Percentiles rank a stretch among this genome's conserved stretches.
phyloP scores from a whole-genome alignment of 2,797 vertebrate genomes.

The Monodelphis domestica region DNA sequence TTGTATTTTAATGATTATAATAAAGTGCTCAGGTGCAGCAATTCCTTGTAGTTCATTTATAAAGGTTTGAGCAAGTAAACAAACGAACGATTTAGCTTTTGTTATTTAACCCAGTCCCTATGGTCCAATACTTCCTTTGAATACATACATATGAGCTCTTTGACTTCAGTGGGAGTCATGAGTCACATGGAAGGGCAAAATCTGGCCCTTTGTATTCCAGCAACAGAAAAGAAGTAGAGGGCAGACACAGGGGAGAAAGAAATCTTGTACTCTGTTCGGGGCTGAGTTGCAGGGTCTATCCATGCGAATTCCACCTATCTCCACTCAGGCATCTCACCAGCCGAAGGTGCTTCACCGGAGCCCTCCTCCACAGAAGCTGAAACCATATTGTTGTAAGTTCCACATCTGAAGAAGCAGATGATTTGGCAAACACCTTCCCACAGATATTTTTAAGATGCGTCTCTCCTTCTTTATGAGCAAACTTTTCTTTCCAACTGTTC shows the following conservation, averaged over 20 bases:
- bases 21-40: conserved; percentile 71
- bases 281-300: conserved; percentile 74
- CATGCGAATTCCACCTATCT: conserved; percentile 74
- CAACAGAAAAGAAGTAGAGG: conserved; percentile 40
- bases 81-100: conserved; percentile 67
- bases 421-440: conserved; percentile 84
- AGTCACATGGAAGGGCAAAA: conserved; percentile 71
- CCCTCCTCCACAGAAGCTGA: conserved; percentile 75
- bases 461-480: conserved; percentile 81
- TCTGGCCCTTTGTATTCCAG: conserved; percentile 68
- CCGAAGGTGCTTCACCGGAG: conserved; percentile 72
- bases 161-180: conserved; percentile 67
- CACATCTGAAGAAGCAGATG: conserved; percentile 83
- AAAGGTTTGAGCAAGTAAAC: conserved; percentile 76
- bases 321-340: conserved; percentile 72
- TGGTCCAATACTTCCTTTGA: conserved; percentile 72
- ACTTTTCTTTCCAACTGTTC: conserved; percentile 85
- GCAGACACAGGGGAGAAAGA: background rate
- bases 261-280: conserved; percentile 64
- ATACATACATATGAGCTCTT: conserved; percentile 65
- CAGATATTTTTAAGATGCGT: conserved; percentile 68
- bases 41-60: conserved; percentile 66
- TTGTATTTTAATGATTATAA: conserved; percentile 67
- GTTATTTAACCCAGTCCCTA: conserved; percentile 70
- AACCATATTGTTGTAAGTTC: conserved; percentile 76